Conservation (phyloP, 2,113 vertebrate genomes). For the Sylvicapra grimmia region DNA sequence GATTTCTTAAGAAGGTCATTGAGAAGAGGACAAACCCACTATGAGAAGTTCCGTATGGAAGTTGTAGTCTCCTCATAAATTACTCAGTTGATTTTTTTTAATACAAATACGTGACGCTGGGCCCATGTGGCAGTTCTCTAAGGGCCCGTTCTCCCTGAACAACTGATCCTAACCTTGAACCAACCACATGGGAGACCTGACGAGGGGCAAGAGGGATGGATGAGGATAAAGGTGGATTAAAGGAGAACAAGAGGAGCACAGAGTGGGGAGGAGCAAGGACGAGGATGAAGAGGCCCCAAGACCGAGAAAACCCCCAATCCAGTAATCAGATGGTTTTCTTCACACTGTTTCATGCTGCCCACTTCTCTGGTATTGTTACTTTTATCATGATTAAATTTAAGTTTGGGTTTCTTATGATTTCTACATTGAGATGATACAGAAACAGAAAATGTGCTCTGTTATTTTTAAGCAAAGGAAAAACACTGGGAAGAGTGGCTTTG, state of each 20-base stretch:
- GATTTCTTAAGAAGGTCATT: not conserved
- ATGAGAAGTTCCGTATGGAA: not conserved
- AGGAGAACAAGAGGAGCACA: not conserved
- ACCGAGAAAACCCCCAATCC: not conserved
- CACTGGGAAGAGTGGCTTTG: not conserved
- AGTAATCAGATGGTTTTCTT: not conserved
- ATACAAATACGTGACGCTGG: not conserved
- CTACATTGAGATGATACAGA: not conserved
- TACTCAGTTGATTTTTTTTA: not conserved
- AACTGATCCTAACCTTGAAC: not conserved
- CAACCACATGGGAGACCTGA: not conserved
- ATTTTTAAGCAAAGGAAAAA: conserved; percentile 24
- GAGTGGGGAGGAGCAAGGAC: not conserved
- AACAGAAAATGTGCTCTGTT: not conserved
- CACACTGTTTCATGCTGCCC: not conserved
- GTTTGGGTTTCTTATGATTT: not conserved
- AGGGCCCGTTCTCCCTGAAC: not conserved
- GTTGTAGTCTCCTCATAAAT: not conserved
- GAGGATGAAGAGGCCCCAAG: not conserved
- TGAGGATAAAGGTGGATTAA: not conserved
- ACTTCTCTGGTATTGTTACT: not conserved
- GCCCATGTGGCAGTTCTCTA: not conserved
- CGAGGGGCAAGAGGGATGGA: not conserved
- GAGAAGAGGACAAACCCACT: not conserved
- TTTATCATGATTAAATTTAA: not conserved